Evolutionary conservation across 2,888 invertebrate genomes (phyloP), one percentile per base, ranked within the genome.

Genomic region (Dascillus cervinus): DNA sequence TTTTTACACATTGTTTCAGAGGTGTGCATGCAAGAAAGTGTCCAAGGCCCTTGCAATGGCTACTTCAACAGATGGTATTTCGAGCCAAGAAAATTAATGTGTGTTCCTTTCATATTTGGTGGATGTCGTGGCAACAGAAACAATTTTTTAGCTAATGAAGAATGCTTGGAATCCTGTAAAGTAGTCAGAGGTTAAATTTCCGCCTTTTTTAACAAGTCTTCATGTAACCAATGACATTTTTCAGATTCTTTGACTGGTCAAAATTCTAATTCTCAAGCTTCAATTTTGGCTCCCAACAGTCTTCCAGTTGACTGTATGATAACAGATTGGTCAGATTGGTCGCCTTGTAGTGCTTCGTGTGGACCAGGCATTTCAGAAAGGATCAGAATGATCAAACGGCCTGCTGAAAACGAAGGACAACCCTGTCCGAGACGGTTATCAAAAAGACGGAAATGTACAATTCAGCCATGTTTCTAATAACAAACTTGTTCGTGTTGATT

Each of bases 121-220:
- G 88, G 88, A 22, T 89, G 88, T 47, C 75, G 90, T 34, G 95
- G 95, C 21, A 92, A 88, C 64, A 74, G 78, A 52, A 96, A 96
- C 67, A 92, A 91, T 65, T 96, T 95, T 70, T 72, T 85, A 39
- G 79, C 82, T 8, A 73, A 74, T 45, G 75, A 80, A 13, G 87
- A 89, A 54, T 92, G 92, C 56, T 71, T 73, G 45, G 69, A 68
- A 45, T 77, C 82, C 4, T 90, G 90, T 58, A 67, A 69, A 20
- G 64, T 75, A 9, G 65, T 82, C 19, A 66, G 72, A 55, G 75
- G 77, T 77, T 46, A 56, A 11, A 19, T 19, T 9, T 26, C 9
- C 3, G 8, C 11, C 13, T 21, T n/a, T n/a, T n/a, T n/a, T n/a
- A n/a, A n/a, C n/a, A n/a, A n/a, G n/a, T n/a, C n/a, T n/a, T n/a